Base-by-base conservation (phyloP, 2,888 invertebrate species). In the Ferrisia virgata region DNA sequence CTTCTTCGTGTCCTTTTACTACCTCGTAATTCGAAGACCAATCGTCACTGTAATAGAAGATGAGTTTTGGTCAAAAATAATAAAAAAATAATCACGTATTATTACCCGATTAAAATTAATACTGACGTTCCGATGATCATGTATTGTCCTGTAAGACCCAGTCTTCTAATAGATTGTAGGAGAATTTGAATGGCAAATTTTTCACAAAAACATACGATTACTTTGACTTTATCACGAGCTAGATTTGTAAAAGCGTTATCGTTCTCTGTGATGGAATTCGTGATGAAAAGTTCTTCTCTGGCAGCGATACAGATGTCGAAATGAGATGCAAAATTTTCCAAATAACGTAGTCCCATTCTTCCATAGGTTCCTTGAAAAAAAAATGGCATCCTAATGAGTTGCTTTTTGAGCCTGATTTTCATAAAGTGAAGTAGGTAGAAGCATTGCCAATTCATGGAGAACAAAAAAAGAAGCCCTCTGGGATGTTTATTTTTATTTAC, bases 131-230 rank as follows among this genome's bases (percentile, higher is more conserved):
- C 58, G n/a, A 64, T 28, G 9, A 64, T 22, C 1, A 64, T 11
- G 13, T 25, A 28, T 64, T 64, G 58, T 13, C 91, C 91, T 25
- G 90, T 90, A 85, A 91, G 89, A 86, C 91, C 91, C 69, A 91
- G 89, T 53, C 92, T 89, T 86, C 90, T 89, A 8, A 92, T 90
- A 4, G 93, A 93, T 85, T 89, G 90, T 86, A 94, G 89, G 64
- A 94, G 89, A 18, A 92, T 91, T 84, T 92, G 89, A 85, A 94
- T 92, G 0, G 94, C 93, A 88, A 91, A 89, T 1, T 94, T 94
- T 88, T 94, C 94, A 89, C 94, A 95, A 90, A 95, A 94, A 88
- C 94, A 95, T 22, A 94, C 92, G 82, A 93, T 92, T 9, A 93
- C 93, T 53, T 90, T 88, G 85, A 92, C 90, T 86, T 91, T 89